Conservation (phyloP, 2,797 vertebrate species). For the Macropodus opercularis region DNA sequence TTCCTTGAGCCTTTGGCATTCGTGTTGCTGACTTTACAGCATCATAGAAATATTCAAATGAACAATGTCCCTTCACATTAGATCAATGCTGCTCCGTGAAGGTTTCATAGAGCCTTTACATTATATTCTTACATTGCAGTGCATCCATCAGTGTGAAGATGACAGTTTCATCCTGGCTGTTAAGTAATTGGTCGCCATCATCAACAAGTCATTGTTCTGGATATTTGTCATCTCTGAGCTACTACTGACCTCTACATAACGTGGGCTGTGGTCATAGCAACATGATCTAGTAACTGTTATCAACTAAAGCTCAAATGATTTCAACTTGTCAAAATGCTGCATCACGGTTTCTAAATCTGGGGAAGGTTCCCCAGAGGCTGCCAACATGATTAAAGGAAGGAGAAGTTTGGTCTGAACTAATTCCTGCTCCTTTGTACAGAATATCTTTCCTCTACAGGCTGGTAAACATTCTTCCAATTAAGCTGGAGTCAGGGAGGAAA, state of each 20-base stretch:
- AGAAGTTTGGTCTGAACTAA: not conserved
- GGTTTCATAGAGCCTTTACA: constrained; percentile 23
- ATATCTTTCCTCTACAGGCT: too few relatives aligned
- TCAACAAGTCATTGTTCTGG: too few relatives aligned
- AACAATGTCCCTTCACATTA: constrained; percentile 35
- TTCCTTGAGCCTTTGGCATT: constrained; percentile 15
- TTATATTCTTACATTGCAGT: not conserved
- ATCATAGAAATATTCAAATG: constrained; percentile 26
- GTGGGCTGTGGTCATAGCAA: too few relatives aligned
- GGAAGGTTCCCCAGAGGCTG: not conserved
- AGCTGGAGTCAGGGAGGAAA: not conserved
- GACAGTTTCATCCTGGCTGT: too few relatives aligned
- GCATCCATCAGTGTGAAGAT: too few relatives aligned
- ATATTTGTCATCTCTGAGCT: too few relatives aligned
- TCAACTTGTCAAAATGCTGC: too few relatives aligned
- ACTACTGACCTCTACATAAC: too few relatives aligned
- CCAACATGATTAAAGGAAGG: not conserved
- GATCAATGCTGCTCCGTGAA: constrained; percentile 16
- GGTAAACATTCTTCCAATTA: not conserved
- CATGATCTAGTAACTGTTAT: too few relatives aligned
- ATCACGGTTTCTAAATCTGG: not conserved
- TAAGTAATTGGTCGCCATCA: too few relatives aligned
- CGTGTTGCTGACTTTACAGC: constrained; percentile 39
- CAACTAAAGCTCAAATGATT: too few relatives aligned
- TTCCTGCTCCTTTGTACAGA: not conserved